Conservation (phyloP, 30 jellyfish, hydroid and myxozoan genomes). For the Cassiopea andromeda region DNA sequence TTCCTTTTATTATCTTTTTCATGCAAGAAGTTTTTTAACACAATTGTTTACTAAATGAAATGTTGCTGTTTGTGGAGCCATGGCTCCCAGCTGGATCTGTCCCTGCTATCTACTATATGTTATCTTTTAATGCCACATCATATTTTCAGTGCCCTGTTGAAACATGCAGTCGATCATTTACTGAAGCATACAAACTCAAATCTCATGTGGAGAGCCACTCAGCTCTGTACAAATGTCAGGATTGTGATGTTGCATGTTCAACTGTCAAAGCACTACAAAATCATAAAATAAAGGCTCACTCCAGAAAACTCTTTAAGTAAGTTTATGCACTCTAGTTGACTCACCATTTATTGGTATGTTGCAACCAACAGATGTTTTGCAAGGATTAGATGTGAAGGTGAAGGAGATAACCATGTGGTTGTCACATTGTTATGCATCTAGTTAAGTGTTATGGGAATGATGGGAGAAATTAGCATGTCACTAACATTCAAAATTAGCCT, state of each 20-base stretch:
- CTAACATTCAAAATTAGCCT: no score
- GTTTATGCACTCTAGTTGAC: background rate
- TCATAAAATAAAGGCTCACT: conserved; percentile 6
- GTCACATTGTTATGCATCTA: no score
- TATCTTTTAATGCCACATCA: background rate
- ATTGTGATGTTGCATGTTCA: conserved; percentile 18
- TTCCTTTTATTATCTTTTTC: no score
- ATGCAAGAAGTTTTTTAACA: no score
- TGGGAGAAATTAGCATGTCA: no score
- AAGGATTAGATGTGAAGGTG: no score
- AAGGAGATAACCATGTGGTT: no score
- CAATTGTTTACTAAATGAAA: no score
- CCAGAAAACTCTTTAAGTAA: background rate
- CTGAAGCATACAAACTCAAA: conserved; percentile 47
- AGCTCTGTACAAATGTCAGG: conserved; percentile 8
- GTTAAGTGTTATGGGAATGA: no score
- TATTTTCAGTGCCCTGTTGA: conserved; percentile 58
- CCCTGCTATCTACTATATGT: background rate
- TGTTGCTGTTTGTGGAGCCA: no score
- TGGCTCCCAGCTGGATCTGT: no score
- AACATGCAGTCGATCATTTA: conserved; percentile 24
- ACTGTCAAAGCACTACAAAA: conserved; percentile 12
- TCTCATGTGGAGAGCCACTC: conserved; percentile 36
- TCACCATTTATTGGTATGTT: background rate
- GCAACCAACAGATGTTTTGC: background rate